Conservation (phyloP, 1,140 invertebrate genomes). For the Drosophila lacertosa region DNA sequence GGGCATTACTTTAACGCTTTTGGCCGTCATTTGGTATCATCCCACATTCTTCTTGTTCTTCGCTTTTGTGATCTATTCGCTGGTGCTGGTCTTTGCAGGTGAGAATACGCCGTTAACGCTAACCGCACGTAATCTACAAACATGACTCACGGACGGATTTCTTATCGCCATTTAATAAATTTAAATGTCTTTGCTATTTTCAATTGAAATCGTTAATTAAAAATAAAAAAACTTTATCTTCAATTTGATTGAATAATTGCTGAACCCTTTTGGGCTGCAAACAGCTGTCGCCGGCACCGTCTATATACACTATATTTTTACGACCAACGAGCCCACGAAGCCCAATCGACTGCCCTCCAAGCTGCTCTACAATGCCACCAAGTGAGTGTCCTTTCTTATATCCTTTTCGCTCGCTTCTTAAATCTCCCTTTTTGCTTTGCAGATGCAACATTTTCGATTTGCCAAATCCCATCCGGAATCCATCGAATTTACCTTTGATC, state of each 20-base stretch:
- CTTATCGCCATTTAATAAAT: slow-evolving; percentile 17
- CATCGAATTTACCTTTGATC: slow-evolving; percentile 88
- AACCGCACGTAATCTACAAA: slow-evolving; percentile 12
- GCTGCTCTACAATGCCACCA: slow-evolving; percentile 82
- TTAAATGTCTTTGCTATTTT: slow-evolving; percentile 20
- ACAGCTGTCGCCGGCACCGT: slow-evolving; percentile 79
- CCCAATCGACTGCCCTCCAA: slow-evolving; percentile 75
- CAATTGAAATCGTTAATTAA: slow-evolving; percentile 23
- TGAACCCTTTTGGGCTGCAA: slow-evolving; percentile 8
- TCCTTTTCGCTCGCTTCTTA: neutral
- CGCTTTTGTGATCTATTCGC: slow-evolving; percentile 77
- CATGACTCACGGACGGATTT: slow-evolving; percentile 12
- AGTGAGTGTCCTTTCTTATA: slow-evolving; percentile 54
- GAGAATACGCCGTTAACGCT: slow-evolving; percentile 3
- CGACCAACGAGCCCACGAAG: slow-evolving; percentile 73
- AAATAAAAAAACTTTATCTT: slow-evolving; percentile 51
- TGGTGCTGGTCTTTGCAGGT: slow-evolving; percentile 78
- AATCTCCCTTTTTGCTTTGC: slow-evolving; percentile 11
- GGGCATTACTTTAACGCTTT: slow-evolving; percentile 70
- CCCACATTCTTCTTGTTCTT: slow-evolving; percentile 82
- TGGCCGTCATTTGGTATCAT: slow-evolving; percentile 83
- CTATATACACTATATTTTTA: slow-evolving; percentile 81
- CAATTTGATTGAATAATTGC: slow-evolving; percentile 2
- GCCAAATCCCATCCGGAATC: slow-evolving; percentile 81
- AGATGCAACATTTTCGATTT: slow-evolving; percentile 81